A percentile compares a stretch with the other conserved stretches of the same genome.
phyloP scores from a whole-genome alignment of 2,888 invertebrate species.

The Operophtera brumata region DNA sequence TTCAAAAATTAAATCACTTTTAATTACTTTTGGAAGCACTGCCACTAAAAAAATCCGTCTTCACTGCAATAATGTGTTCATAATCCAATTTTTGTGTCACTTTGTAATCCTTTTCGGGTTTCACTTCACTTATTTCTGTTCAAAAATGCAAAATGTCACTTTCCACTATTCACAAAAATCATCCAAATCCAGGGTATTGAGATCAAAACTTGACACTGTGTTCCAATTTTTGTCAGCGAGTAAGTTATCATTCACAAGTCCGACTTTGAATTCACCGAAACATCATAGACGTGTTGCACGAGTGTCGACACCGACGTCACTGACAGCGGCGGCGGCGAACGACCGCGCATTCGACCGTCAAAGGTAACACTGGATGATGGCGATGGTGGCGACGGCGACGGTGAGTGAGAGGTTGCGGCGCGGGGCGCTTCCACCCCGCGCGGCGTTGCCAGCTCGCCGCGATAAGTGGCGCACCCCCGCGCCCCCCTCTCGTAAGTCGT shows the following conservation, averaged over 20 bases:
- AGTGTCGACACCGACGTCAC: conserved; percentile 78
- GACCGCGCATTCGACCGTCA: conserved; percentile 78
- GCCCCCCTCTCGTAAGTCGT: conserved; percentile 71
- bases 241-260: conserved; percentile 77
- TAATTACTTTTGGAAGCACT: conserved; percentile 61
- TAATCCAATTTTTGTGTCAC: conserved; percentile 66
- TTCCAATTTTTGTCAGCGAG: conserved; percentile 84
- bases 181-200: conserved; percentile 72
- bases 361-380: conserved; percentile 83
- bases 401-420: conserved; percentile 82
- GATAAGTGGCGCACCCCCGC: conserved; percentile 81
- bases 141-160: conserved; percentile 64
- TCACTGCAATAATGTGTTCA: conserved; percentile 56
- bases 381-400: conserved; percentile 79
- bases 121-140: conserved; percentile 66
- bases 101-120: conserved; percentile 69
- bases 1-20: conserved; percentile 37
- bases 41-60: conserved; percentile 53
- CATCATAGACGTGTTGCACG: conserved; percentile 80
- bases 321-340: conserved; percentile 75
- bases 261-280: conserved; percentile 77
- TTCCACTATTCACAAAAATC: conserved; percentile 63
- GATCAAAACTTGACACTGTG: conserved; percentile 83
- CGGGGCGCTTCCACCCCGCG: conserved; percentile 79
- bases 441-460: conserved; percentile 79